These are phyloP conservation scores for Apteryx owenii DNA, from an alignment of 2,113 vertebrate species.

Conservation along the genomic window DNA sequence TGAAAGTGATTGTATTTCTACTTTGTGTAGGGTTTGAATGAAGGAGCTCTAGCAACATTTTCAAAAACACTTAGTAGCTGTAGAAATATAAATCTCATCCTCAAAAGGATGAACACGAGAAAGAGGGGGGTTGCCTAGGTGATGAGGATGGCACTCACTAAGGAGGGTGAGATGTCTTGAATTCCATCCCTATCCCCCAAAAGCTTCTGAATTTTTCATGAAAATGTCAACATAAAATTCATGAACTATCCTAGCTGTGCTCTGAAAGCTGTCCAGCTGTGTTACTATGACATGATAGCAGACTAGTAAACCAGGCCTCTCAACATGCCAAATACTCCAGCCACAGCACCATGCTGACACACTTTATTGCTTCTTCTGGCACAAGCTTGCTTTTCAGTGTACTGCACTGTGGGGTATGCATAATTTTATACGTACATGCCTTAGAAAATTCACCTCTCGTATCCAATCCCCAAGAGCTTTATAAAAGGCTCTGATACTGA, in stretches of 20 bases:
- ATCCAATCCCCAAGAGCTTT: background rate
- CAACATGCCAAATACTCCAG: background rate
- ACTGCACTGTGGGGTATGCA: background rate
- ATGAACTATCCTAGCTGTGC: background rate
- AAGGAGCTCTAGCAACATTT: background rate
- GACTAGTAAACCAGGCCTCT: background rate
- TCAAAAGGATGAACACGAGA: background rate
- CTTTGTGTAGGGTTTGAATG: background rate
- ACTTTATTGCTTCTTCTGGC: conserved; percentile 26
- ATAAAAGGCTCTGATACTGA: background rate
- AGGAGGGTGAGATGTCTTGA: background rate
- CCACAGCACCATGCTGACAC: conserved; percentile 24
- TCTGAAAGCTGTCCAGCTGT: conserved; percentile 49
- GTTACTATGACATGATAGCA: conserved; percentile 21
- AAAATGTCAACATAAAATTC: conserved; percentile 11
- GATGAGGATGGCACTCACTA: background rate
- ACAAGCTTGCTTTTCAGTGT: conserved; percentile 36
- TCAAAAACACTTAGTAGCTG: background rate
- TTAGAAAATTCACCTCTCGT: conserved; percentile 4
- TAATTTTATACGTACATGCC: background rate
- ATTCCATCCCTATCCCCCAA: background rate
- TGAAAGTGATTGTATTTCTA: background rate
- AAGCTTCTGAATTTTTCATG: conserved; percentile 51
- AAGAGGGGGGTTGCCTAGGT: background rate
- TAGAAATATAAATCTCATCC: background rate